Evolutionary conservation across 2,113 vertebrate genomes (phyloP).

Genomic region (Varanus komodoensis): DNA sequence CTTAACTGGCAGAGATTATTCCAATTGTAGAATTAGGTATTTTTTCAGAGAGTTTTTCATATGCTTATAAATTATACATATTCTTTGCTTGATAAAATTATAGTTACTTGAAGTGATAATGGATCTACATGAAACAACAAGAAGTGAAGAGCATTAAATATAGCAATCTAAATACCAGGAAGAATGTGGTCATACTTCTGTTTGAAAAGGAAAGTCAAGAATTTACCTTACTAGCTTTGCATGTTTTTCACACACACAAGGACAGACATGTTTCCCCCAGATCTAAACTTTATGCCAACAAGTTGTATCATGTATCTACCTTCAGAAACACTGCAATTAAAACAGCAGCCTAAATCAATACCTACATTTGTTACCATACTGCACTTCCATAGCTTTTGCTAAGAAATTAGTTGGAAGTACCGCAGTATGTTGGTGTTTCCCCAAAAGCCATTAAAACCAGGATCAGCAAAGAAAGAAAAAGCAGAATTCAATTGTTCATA

Average conservation of each 20-base stretch:
- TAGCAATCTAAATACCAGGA: conserved; percentile 11
- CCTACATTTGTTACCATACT: conserved; percentile 51
- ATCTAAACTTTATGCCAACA: conserved; percentile 6
- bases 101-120: conserved; percentile 34
- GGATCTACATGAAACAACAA: conserved; percentile 47
- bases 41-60: neutral
- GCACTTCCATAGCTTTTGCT: conserved; percentile 62
- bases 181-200: conserved; percentile 27
- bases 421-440: conserved; percentile 52
- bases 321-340: conserved; percentile 55
- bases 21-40: neutral
- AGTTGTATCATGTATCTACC: conserved; percentile 44
- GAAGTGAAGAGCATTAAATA: conserved; percentile 25
- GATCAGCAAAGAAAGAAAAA: conserved; percentile 69
- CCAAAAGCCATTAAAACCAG: conserved; percentile 66
- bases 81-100: conserved; percentile 26
- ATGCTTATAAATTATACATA: neutral
- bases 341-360: conserved; percentile 61
- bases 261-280: neutral
- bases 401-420: conserved; percentile 59
- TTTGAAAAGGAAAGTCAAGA: conserved; percentile 46
- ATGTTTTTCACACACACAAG: conserved; percentile 12
- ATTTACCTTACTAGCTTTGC: conserved; percentile 33
- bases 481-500: conserved; percentile 64
- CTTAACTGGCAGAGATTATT: neutral